A percentile compares a stretch with the other conserved stretches of the same genome.
Evolutionary conservation across 1,140 invertebrate genomes (phyloP).

Genomic region (Berghia stephanieae): DNA sequence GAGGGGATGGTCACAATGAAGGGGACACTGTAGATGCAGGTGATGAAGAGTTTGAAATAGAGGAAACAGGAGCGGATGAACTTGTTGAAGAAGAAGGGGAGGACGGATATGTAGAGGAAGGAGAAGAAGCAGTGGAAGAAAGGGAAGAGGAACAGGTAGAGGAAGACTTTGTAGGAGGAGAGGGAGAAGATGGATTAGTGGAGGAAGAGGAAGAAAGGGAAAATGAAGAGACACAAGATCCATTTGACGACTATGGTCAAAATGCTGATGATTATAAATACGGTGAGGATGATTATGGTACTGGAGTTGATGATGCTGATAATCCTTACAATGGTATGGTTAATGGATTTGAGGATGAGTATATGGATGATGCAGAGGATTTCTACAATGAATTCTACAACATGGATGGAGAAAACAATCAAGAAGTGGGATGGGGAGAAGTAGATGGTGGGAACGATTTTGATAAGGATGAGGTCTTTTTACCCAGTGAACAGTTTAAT

Average conservation of each 20-base stretch:
- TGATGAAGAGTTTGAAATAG: not conserved
- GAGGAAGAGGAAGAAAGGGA: not conserved
- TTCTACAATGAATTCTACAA: slow-evolving; percentile 32
- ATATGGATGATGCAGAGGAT: slow-evolving; percentile 2
- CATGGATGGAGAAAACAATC: slow-evolving; percentile 22
- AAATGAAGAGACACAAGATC: not conserved
- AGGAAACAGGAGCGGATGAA: not conserved
- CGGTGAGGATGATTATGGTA: no score
- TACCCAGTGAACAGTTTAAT: not conserved
- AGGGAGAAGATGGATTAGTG: not conserved
- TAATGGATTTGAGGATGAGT: not conserved
- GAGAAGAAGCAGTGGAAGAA: not conserved
- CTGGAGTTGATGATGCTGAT: no score
- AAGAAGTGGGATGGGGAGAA: not conserved
- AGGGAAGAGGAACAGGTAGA: not conserved
- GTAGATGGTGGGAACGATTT: not conserved
- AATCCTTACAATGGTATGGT: not conserved
- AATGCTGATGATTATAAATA: not conserved
- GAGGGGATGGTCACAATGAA: not conserved
- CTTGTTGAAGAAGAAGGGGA: not conserved
- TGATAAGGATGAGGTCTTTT: not conserved
- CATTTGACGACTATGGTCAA: not conserved
- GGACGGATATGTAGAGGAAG: not conserved
- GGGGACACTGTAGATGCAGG: not conserved
- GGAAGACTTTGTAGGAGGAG: not conserved